A percentile compares a stretch with the other conserved stretches of the same genome.
Evolutionary conservation across 2,113 vertebrate genomes (phyloP).

Genomic region (Psilopsiagon aurifrons): DNA sequence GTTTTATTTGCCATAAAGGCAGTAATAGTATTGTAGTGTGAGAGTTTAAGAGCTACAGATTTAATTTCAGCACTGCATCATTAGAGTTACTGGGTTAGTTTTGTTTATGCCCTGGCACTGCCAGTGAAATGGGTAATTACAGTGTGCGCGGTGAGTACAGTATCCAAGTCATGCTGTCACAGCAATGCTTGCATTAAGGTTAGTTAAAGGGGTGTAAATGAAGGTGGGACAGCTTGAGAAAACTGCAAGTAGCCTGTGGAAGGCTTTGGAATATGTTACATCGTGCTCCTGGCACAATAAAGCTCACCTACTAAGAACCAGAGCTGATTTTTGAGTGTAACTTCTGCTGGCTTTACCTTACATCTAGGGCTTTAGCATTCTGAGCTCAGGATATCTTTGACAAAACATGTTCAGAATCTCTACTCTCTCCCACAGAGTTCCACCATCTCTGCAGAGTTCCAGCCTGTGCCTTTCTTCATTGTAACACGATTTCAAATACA

Average conservation of each 20-base stretch:
- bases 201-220: not conserved
- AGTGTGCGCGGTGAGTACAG: not conserved
- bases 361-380: not conserved
- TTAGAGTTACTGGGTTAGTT: not conserved
- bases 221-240: not conserved
- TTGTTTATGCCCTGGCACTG: not conserved
- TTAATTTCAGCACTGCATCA: not conserved
- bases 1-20: not conserved
- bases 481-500: constrained; percentile 7
- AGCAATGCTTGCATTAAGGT: not conserved
- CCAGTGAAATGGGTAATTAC: not conserved
- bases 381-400: not conserved
- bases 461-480: not conserved
- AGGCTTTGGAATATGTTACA: not conserved
- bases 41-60: not conserved
- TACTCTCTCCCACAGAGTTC: not conserved
- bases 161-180: not conserved
- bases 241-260: not conserved
- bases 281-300: not conserved
- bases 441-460: not conserved
- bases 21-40: not conserved
- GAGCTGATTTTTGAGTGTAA: not conserved
- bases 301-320: not conserved
- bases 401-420: not conserved
- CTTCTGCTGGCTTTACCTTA: not conserved